Evolutionary conservation across 2,113 vertebrate species (phyloP).

Genomic region (Pachypanchax playfairii): DNA sequence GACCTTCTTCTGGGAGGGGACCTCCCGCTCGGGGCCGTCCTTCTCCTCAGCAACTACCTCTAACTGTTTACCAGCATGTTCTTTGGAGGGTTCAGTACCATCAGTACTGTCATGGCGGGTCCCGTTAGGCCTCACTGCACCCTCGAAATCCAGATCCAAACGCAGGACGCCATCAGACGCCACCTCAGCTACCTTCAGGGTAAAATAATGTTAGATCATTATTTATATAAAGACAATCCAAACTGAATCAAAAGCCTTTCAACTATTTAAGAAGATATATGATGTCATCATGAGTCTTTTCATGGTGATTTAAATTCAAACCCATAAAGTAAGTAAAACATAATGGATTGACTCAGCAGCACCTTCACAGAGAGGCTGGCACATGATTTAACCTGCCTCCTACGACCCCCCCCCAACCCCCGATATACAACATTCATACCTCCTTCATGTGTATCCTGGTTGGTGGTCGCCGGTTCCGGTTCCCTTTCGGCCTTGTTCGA

Average conservation of each 20-base stretch:
- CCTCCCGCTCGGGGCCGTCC: constrained; percentile 21
- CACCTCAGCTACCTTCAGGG: constrained; percentile 82
- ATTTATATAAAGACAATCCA: too few species aligned
- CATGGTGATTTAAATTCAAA: too few species aligned
- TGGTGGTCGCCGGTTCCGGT: constrained; percentile 86
- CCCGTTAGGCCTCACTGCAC: constrained; percentile 76
- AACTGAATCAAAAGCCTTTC: too few species aligned
- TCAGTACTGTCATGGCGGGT: constrained; percentile 53
- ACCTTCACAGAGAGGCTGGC: too few species aligned
- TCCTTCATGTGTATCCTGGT: constrained; percentile 94
- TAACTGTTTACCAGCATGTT: constrained; percentile 30
- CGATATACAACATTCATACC: constrained; percentile 69
- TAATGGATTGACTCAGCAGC: too few species aligned
- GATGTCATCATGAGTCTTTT: too few species aligned
- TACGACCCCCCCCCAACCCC: too few species aligned
- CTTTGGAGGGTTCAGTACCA: constrained; percentile 22
- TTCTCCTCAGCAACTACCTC: constrained; percentile 28
- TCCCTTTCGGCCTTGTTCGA: constrained; percentile 85
- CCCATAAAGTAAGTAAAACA: too few species aligned
- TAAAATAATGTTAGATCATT: too few species aligned
- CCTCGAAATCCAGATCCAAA: constrained; percentile 84
- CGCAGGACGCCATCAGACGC: constrained; percentile 87
- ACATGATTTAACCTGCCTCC: too few species aligned
- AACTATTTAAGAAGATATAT: too few species aligned
- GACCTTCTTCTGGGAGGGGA: constrained; percentile 71